phyloP scores from a whole-genome alignment of 2,113 vertebrate species.

The Leucopternis melanops region DNA sequence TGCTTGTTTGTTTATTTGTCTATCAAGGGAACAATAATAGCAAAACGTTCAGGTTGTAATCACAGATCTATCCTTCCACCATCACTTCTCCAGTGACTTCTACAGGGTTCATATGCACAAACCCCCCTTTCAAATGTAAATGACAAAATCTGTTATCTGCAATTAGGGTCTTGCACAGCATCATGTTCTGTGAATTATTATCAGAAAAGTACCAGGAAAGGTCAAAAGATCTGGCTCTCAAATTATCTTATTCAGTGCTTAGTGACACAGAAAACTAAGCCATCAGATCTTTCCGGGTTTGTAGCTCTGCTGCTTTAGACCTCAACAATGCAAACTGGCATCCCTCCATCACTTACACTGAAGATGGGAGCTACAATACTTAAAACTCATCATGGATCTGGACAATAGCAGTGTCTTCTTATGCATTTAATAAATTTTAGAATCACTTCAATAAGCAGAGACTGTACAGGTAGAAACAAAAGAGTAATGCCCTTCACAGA shows the following conservation, averaged over 20 bases:
- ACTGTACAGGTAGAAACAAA: not conserved
- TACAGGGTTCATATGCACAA: not conserved
- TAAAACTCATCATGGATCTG: not conserved
- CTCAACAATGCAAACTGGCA: not conserved
- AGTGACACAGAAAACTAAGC: not conserved
- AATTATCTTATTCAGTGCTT: not conserved
- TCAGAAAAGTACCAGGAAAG: not conserved
- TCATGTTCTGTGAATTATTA: not conserved
- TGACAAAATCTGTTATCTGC: not conserved
- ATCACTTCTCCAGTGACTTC: not conserved
- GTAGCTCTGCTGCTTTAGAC: not conserved
- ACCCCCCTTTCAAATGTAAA: not conserved
- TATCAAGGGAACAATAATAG: not conserved
- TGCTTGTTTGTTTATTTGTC: not conserved
- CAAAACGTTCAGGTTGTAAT: not conserved
- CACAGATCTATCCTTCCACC: not conserved
- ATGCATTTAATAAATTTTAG: not conserved
- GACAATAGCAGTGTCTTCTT: not conserved
- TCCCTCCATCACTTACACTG: not conserved
- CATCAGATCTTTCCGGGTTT: not conserved
- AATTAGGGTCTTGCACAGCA: not conserved
- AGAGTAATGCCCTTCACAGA: not conserved
- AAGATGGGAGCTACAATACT: not conserved
- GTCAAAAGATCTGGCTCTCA: constrained; percentile 6
- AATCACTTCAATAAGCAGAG: not conserved